Base-by-base conservation (phyloP, 2,113 vertebrate species). In the Haemorhous mexicanus region DNA sequence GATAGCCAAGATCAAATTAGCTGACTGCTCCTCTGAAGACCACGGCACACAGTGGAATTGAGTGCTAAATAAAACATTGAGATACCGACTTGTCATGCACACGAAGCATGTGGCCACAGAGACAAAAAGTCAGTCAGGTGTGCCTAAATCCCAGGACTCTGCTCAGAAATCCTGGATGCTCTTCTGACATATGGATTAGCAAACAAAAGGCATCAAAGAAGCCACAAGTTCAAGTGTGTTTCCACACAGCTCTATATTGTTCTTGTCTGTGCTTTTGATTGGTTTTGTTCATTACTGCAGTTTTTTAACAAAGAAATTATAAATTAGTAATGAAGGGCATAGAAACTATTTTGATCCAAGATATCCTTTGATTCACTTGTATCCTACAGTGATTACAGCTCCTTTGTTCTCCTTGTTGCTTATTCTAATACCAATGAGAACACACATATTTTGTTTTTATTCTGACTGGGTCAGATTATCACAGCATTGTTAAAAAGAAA, bases 191-290 rank as follows among this genome's bases (percentile, higher is more conserved):
- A 58, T 19, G 88, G 92, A 92, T 95, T 94, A 94, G 39, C 59
- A 86, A 85, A 95, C 89, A 96, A 97, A 95, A 95, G 88, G 41
- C 86, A 74, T 66, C 55, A 39, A 50, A 86, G 68, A 83, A 93
- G 91, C 84, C 92, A 93, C 83, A 93, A 96, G 90, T 95, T 97
- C 92, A 92, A 92, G 79, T 44, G 37, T 7, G 0, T 88, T 93
- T 90, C 87, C 49, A 66, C 79, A 55, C 19, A 55, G 43, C 68
- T 88, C 63, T 44, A 1, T 56, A 58, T 74, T 58, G 18, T 86
- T 37, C 41, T 83, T 76, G 53, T 41, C 78, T 83, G 46, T 39
- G 50, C 9, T 75, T 84, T 78, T 73, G 68, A 76, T 87, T 85
- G 68, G 27, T 62, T 91, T 82, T 41, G 24, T 93, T 88, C 49